Percentiles rank a stretch among this genome's conserved stretches.
These are phyloP conservation scores for Eurystomus glaucurus DNA, from an alignment of 2,797 vertebrate genomes.

Conservation along the genomic window DNA sequence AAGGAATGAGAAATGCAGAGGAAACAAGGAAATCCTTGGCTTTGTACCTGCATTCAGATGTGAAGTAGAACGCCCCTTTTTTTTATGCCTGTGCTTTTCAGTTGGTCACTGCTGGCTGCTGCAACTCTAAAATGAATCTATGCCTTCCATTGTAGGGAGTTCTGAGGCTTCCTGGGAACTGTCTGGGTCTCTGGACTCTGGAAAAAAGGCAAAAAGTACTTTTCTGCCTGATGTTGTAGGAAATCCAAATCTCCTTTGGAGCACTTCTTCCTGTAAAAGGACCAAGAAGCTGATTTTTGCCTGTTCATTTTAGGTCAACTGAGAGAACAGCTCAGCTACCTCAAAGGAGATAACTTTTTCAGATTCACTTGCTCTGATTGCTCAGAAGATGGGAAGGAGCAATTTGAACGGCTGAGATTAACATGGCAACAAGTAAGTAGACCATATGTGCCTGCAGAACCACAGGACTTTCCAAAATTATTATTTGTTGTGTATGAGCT, in stretches of 20 bases:
- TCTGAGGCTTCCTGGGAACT: neutral
- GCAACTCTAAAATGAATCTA: neutral
- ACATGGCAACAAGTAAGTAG: constrained; percentile 96
- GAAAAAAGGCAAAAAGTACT: neutral
- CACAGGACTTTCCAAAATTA: neutral
- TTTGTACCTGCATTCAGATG: neutral
- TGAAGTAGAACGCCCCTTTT: neutral
- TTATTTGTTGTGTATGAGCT: neutral
- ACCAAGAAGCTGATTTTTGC: neutral
- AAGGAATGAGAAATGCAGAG: neutral
- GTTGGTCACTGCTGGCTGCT: neutral
- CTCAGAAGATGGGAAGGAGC: constrained; percentile 93
- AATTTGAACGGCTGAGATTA: constrained; percentile 93
- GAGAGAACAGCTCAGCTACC: constrained; percentile 92
- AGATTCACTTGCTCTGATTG: constrained; percentile 93
- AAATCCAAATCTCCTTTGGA: neutral
- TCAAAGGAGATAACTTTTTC: constrained; percentile 99
- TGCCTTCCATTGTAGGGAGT: accelerated
- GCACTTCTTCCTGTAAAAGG: neutral
- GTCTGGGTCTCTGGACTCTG: neutral
- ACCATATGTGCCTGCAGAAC: neutral
- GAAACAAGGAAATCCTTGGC: neutral
- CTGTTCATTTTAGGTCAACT: constrained; percentile 89
- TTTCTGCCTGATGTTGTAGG: neutral
- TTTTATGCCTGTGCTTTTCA: neutral